Evolutionary conservation across 2,888 invertebrate genomes (phyloP).

Genomic region (Pristionchus japonicus): DNA sequence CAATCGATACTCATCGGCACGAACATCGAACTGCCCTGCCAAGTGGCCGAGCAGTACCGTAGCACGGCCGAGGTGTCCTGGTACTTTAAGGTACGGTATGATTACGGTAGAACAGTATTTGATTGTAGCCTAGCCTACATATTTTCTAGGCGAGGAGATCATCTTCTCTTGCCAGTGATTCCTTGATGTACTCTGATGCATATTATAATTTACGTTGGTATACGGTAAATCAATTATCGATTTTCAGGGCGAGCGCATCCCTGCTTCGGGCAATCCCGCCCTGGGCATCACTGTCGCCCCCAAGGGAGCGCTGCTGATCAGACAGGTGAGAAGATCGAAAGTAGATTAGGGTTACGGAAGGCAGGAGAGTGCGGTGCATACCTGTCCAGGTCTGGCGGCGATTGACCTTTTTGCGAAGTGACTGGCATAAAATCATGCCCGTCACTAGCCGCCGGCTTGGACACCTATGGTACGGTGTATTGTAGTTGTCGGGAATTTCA

Average conservation of each 20-base stretch:
- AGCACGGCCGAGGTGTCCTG: conserved; percentile 53
- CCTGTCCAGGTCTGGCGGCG: too few relatives aligned
- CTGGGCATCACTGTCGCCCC: conserved; percentile 56
- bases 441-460: too few relatives aligned
- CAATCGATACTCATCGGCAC: conserved; percentile 89
- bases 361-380: not conserved
- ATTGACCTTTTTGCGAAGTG: too few relatives aligned
- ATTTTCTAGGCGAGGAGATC: too few relatives aligned
- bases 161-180: too few relatives aligned
- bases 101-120: not conserved
- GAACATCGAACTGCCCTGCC: conserved; percentile 92
- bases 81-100: conserved; percentile 45
- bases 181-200: too few relatives aligned
- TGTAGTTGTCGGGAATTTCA: too few relatives aligned
- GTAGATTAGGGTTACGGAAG: too few relatives aligned
- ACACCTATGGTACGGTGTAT: too few relatives aligned
- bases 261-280: conserved; percentile 55
- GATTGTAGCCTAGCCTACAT: too few relatives aligned
- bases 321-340: conserved; percentile 46
- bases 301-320: conserved; percentile 59
- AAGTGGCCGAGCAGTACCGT: conserved; percentile 88
- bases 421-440: too few relatives aligned
- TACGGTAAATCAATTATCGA: not conserved
- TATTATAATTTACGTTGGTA: too few relatives aligned
- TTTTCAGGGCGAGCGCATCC: conserved; percentile 54